These are phyloP conservation scores for Leptopilina syphax DNA, from an alignment of 2,888 invertebrate genomes.

Conservation along the genomic window DNA sequence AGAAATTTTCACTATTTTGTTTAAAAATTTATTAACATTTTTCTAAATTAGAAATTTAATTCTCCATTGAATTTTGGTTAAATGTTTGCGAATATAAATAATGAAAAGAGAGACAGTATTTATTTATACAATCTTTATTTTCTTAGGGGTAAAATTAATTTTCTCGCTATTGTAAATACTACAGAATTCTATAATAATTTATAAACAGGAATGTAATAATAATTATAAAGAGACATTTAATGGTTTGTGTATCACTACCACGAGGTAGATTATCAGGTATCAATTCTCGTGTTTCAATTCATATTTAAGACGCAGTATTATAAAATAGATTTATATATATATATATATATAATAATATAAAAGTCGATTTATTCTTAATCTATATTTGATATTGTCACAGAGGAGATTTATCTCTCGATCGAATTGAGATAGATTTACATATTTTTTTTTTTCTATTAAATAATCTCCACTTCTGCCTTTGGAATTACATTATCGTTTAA, in stretches of 20 bases:
- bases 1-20: too few relatives aligned
- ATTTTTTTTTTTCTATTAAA: background rate
- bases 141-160: background rate
- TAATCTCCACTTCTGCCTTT: conserved; percentile 64
- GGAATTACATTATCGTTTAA: conserved; percentile 72
- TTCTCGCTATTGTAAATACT: conserved; percentile 3
- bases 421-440: too few relatives aligned
- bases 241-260: conserved; percentile 48
- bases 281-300: conserved; percentile 8
- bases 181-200: background rate
- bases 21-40: too few relatives aligned
- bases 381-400: background rate
- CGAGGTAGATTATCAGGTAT: background rate
- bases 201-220: background rate
- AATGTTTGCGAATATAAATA: background rate
- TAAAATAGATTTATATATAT: background rate
- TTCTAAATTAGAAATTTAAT: too few relatives aligned
- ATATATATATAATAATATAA: background rate
- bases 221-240: conserved; percentile 37
- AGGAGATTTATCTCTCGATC: background rate
- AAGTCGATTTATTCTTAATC: background rate
- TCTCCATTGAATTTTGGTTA: too few relatives aligned
- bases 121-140: background rate
- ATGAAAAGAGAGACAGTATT: background rate
- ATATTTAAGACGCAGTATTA: conserved; percentile 19